phyloP scores from a whole-genome alignment of 53 echinoderm and acorn worm species.

The Arbacia lixula region DNA sequence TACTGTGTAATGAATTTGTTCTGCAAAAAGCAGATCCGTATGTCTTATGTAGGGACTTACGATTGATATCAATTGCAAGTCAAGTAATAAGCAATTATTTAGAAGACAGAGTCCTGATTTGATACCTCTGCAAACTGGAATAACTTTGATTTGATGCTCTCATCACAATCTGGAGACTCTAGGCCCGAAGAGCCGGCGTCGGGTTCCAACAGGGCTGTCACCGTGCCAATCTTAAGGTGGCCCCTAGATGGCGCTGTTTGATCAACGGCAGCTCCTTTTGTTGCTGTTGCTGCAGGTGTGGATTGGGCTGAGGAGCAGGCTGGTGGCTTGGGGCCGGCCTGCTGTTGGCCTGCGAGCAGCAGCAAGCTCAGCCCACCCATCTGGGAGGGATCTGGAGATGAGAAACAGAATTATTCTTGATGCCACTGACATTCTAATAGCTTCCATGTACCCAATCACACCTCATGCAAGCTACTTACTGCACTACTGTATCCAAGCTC shows the following conservation, averaged over 20 bases:
- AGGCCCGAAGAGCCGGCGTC: background rate
- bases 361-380: constrained; percentile 83
- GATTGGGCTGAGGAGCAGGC: background rate
- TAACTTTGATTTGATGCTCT: constrained; percentile 56
- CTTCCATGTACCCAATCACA: too few species aligned
- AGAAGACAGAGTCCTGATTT: too few species aligned
- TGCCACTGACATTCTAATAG: too few species aligned
- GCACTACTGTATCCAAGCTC: too few species aligned
- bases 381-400: constrained; percentile 77
- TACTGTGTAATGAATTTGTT: too few species aligned
- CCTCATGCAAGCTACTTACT: too few species aligned
- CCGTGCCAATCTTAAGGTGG: constrained; percentile 18
- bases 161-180: background rate
- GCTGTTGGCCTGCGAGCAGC: constrained; percentile 69
- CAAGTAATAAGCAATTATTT: too few species aligned
- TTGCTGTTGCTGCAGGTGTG: background rate
- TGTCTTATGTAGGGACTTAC: too few species aligned
- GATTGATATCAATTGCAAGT: too few species aligned
- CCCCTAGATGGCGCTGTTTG: constrained; percentile 2
- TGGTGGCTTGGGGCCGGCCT: background rate
- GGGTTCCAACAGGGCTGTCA: too few species aligned
- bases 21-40: too few species aligned
- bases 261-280: background rate
- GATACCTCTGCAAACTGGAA: constrained; percentile 88
- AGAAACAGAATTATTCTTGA: too few species aligned